A percentile compares a stretch with the other conserved stretches of the same genome.
These are phyloP conservation scores for Pygoscelis adeliae DNA, from an alignment of 2,113 vertebrate species.

Conservation along the genomic window DNA sequence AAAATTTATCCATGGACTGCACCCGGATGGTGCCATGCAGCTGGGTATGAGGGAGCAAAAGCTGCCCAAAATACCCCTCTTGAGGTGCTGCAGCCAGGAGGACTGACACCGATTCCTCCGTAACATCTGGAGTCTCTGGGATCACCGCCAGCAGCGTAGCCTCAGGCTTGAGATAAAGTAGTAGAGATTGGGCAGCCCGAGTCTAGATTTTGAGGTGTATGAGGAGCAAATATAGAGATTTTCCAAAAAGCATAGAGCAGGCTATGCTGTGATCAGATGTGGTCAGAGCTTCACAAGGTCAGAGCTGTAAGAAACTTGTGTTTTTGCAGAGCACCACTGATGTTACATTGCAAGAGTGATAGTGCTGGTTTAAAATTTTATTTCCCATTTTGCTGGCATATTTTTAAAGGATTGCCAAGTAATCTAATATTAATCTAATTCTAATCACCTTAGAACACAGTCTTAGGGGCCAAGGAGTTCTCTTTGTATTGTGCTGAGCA, in stretches of 20 bases:
- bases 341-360: neutral
- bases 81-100: neutral
- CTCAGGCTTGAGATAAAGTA: neutral
- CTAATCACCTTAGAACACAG: slow-evolving; percentile 10
- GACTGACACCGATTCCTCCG: rapidly evolving
- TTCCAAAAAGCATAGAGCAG: neutral
- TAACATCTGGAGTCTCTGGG: rapidly evolving
- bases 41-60: neutral
- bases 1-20: neutral
- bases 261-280: rapidly evolving
- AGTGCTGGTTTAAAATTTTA: neutral
- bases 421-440: slow-evolving; percentile 51
- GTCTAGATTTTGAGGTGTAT: neutral
- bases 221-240: neutral
- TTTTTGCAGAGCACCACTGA: neutral
- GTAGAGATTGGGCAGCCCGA: neutral
- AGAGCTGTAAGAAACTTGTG: neutral
- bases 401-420: slow-evolving; percentile 27
- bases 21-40: neutral
- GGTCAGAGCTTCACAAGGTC: neutral
- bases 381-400: slow-evolving; percentile 9
- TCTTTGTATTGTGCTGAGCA: neutral
- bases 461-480: neutral
- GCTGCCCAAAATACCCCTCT: neutral
- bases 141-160: rapidly evolving